Percentiles rank a stretch among this genome's conserved stretches.
These are phyloP conservation scores for Amyelois transitella DNA, from an alignment of 1,140 invertebrate species.

Conservation along the genomic window DNA sequence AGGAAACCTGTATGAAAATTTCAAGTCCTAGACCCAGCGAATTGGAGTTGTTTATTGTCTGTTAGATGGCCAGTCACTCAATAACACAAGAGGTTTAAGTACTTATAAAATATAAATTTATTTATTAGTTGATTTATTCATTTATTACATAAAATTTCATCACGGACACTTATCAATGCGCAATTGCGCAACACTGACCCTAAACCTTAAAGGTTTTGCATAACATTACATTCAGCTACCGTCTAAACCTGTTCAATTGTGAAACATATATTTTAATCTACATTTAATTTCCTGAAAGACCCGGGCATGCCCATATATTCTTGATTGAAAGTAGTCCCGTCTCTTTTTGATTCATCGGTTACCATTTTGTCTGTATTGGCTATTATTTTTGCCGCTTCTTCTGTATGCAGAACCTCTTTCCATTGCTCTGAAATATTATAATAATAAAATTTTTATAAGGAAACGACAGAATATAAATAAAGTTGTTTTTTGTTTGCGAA, in stretches of 20 bases:
- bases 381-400: slow-evolving; percentile 36
- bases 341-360: slow-evolving; percentile 44
- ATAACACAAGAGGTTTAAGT: too few relatives aligned
- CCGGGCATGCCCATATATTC: slow-evolving; percentile 58
- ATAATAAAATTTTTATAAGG: slow-evolving; percentile 1
- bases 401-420: slow-evolving; percentile 32
- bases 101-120: too few relatives aligned
- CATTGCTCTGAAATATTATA: slow-evolving; percentile 40
- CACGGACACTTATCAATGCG: too few relatives aligned
- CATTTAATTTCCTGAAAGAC: slow-evolving; percentile 45
- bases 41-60: too few relatives aligned
- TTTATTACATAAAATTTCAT: too few relatives aligned
- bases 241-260: background rate
- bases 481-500: too few relatives aligned
- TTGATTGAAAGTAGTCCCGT: slow-evolving; percentile 41
- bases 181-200: too few relatives aligned
- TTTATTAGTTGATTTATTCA: too few relatives aligned
- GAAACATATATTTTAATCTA: slow-evolving; percentile 29
- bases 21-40: too few relatives aligned
- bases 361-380: slow-evolving; percentile 33
- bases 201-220: too few relatives aligned
- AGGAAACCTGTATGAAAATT: too few relatives aligned
- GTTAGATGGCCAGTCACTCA: too few relatives aligned
- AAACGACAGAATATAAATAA: background rate
- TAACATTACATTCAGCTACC: background rate